A percentile compares a stretch with the other conserved stretches of the same genome.
These are phyloP conservation scores for Macrosoma leucophasiata DNA, from an alignment of 2,888 invertebrate genomes.

Conservation along the genomic window DNA sequence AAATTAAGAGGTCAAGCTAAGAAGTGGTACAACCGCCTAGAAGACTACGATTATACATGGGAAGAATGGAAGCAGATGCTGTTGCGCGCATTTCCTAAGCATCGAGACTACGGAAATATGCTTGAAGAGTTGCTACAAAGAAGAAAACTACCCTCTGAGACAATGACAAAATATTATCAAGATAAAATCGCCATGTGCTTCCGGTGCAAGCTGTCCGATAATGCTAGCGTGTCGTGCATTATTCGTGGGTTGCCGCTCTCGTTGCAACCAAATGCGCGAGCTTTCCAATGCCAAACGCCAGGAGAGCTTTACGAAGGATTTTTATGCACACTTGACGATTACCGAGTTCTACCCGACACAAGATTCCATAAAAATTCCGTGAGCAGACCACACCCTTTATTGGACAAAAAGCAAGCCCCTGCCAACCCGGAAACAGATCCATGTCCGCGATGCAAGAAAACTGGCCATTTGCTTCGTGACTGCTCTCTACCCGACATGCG, in stretches of 20 bases:
- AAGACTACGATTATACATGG: constrained; percentile 29
- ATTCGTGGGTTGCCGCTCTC: constrained; percentile 26
- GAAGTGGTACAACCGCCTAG: constrained; percentile 28
- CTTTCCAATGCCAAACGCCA: constrained; percentile 27
- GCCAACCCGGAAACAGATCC: constrained; percentile 7
- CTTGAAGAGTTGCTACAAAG: constrained; percentile 27
- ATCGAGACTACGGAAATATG: constrained; percentile 24
- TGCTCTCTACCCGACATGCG: constrained; percentile 21
- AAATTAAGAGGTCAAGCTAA: constrained; percentile 28
- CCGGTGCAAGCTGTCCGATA: constrained; percentile 27
- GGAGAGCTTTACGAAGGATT: constrained; percentile 27
- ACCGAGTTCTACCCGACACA: constrained; percentile 9
- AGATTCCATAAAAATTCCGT: no score
- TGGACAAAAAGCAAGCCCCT: background rate
- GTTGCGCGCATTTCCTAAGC: constrained; percentile 26
- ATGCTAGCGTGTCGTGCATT: constrained; percentile 27
- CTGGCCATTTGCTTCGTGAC: constrained; percentile 15
- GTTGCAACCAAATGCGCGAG: constrained; percentile 28
- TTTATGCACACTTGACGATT: constrained; percentile 26
- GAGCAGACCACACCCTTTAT: no score
- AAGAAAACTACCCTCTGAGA: constrained; percentile 23
- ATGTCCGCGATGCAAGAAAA: constrained; percentile 18
- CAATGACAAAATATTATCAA: constrained; percentile 33
- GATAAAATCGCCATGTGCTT: constrained; percentile 31
- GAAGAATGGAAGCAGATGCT: constrained; percentile 29